A percentile compares a stretch with the other conserved stretches of the same genome.
Evolutionary conservation across 2,888 invertebrate genomes (phyloP).

Genomic region (Macroteleia sp.): DNA sequence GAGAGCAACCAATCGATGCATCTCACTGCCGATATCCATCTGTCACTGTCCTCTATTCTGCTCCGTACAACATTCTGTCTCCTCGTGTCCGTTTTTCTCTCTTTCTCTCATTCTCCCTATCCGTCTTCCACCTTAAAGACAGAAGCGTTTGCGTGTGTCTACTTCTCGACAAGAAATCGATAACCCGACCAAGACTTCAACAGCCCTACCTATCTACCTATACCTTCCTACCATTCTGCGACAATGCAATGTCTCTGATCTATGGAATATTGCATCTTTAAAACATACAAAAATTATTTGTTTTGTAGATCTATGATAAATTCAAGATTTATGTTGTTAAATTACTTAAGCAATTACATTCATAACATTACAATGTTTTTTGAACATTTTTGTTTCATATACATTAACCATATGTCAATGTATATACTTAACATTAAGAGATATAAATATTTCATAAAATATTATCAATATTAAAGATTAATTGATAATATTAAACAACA

Average conservation of each 20-base stretch:
- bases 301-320: too few species aligned
- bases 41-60: constrained; percentile 81
- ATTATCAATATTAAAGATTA: too few species aligned
- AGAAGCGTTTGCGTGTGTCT: constrained; percentile 62
- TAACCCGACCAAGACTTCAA: constrained; percentile 57
- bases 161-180: constrained; percentile 63
- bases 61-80: constrained; percentile 64
- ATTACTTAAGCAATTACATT: too few species aligned
- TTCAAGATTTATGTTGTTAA: too few species aligned
- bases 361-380: too few species aligned
- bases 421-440: too few species aligned
- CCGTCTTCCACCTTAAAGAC: constrained; percentile 63
- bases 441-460: too few species aligned
- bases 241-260: constrained; percentile 41
- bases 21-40: constrained; percentile 83
- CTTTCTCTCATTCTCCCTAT: constrained; percentile 55
- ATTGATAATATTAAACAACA: too few species aligned
- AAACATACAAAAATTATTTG: too few species aligned
- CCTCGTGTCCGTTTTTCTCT: constrained; percentile 64
- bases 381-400: too few species aligned
- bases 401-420: too few species aligned
- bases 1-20: constrained; percentile 84
- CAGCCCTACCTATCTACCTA: constrained; percentile 42
- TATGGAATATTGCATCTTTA: constrained; percentile 29
- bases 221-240: constrained; percentile 41